Conservation (phyloP, 2,888 invertebrate genomes). For the Thecocarcelia acutangulata region DNA sequence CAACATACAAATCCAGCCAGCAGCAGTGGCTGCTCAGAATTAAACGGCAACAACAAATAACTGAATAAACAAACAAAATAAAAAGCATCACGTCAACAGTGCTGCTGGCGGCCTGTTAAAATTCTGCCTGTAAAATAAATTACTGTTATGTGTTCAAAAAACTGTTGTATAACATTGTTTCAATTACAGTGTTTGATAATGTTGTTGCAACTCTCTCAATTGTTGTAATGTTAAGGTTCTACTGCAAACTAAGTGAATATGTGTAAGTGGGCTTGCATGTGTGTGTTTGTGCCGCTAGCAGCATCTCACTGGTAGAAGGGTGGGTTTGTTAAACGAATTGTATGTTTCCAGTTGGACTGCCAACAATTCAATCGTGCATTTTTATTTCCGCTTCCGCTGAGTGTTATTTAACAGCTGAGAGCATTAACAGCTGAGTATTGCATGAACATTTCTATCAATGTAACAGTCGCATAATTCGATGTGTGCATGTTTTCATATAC, state of each 20-base stretch:
- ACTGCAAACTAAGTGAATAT: not conserved
- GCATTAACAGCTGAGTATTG: too few relatives aligned
- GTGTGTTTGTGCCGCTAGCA: constrained; percentile 5
- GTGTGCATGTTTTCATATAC: too few relatives aligned
- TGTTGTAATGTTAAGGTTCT: not conserved
- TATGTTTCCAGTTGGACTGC: not conserved
- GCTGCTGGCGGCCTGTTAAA: constrained; percentile 14
- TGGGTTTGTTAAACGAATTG: constrained; percentile 1
- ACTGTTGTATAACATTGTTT: not conserved
- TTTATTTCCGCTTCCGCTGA: constrained; percentile 67
- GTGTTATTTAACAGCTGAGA: constrained; percentile 60
- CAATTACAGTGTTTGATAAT: constrained; percentile 49
- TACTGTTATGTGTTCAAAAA: constrained; percentile 4
- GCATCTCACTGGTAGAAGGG: constrained; percentile 25
- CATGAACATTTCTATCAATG: not conserved
- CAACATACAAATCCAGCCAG: constrained; percentile 13
- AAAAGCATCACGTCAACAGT: not conserved
- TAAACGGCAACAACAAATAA: not conserved
- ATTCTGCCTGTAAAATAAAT: not conserved
- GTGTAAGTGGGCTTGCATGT: not conserved
- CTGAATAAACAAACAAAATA: constrained; percentile 10
- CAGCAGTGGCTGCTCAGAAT: not conserved
- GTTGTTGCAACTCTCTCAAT: constrained; percentile 5
- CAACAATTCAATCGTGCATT: not conserved
- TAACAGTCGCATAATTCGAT: constrained; percentile 2